Percentiles rank a stretch among this genome's conserved stretches.
These are phyloP conservation scores for Oncopodura yosiiana DNA, from an alignment of 1,140 invertebrate genomes.

Conservation along the genomic window DNA sequence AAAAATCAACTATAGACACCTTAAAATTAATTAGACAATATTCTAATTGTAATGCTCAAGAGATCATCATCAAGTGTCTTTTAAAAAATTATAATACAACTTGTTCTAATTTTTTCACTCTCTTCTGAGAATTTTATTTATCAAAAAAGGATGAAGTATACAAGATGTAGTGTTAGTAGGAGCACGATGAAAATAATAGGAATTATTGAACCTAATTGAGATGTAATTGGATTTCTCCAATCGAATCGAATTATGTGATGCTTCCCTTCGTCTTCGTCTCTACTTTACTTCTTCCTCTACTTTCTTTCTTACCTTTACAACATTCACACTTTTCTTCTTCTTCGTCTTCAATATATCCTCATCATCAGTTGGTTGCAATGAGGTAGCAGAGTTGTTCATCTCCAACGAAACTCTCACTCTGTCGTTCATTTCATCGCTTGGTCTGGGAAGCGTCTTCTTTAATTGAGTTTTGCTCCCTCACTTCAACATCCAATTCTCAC, in stretches of 20 bases:
- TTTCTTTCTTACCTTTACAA: not conserved
- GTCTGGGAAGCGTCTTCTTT: no score
- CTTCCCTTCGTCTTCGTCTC: not conserved
- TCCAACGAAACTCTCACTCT: no score
- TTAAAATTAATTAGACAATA: not conserved
- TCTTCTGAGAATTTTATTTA: not conserved
- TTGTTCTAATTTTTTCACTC: not conserved
- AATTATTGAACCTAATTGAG: slow-evolving; percentile 26
- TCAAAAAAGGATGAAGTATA: not conserved
- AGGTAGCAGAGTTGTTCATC: no score
- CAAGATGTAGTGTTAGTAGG: not conserved
- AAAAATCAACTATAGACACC: not conserved
- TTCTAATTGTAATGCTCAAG: not conserved
- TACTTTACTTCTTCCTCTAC: not conserved
- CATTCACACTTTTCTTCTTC: not conserved
- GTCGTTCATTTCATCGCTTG: no score
- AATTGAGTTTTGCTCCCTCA: no score
- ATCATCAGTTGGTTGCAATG: no score
- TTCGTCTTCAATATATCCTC: not conserved
- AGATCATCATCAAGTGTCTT: not conserved
- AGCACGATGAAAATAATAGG: no score
- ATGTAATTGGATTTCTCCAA: slow-evolving; percentile 23
- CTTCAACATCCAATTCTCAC: no score
- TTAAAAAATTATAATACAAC: not conserved
- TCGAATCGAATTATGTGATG: slow-evolving; percentile 15